These are phyloP conservation scores for Pheosia tremula DNA, from an alignment of 2,888 invertebrate genomes.

Conservation along the genomic window DNA sequence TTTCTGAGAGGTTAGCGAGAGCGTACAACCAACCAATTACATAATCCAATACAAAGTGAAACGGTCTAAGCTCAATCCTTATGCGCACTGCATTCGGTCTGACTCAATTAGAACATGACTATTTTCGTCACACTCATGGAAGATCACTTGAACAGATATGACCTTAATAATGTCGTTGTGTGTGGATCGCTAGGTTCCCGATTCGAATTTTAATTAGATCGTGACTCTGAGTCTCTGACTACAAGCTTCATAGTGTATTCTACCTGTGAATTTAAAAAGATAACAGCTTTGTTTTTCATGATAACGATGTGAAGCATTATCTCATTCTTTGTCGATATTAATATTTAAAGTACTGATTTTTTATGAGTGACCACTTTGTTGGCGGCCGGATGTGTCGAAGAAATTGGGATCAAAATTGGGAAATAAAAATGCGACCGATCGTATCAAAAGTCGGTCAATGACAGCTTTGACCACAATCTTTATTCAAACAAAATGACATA, in stretches of 20 bases:
- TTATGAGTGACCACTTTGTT: too few species aligned
- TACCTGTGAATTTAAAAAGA: too few species aligned
- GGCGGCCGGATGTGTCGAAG: too few species aligned
- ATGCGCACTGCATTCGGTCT: not conserved
- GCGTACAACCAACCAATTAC: not conserved
- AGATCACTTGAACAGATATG: constrained; percentile 1
- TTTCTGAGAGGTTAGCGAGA: not conserved
- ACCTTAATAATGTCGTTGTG: not conserved
- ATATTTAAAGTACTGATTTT: too few species aligned
- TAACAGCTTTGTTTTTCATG: too few species aligned
- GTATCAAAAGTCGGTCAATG: too few species aligned
- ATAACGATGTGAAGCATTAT: too few species aligned
- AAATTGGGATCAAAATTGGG: too few species aligned
- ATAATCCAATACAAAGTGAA: constrained; percentile 4
- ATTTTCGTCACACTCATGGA: not conserved
- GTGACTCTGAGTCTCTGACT: not conserved
- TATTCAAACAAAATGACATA: too few species aligned
- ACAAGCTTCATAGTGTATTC: not conserved
- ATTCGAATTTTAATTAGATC: not conserved
- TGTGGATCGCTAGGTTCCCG: not conserved
- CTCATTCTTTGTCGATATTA: too few species aligned
- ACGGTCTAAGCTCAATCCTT: not conserved
- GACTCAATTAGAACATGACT: constrained; percentile 3
- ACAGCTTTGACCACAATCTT: too few species aligned
- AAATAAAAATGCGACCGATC: too few species aligned